phyloP scores from a whole-genome alignment of 2,888 invertebrate genomes.

The Lepas anatifera region DNA sequence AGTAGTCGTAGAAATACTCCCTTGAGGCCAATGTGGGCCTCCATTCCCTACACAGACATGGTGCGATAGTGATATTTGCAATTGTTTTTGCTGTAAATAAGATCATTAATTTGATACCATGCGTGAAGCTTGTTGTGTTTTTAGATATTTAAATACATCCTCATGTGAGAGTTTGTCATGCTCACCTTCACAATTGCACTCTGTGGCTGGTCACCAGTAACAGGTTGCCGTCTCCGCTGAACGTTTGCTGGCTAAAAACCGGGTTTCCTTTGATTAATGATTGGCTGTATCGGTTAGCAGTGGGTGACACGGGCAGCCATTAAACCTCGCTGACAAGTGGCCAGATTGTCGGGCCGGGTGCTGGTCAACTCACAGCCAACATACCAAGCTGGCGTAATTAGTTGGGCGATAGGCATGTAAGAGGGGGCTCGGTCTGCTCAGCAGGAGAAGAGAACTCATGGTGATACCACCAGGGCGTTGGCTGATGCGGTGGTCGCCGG shows the following conservation, averaged over 20 bases:
- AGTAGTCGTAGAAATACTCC: conserved; percentile 6
- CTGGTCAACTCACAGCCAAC: neutral
- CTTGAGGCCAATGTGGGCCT: neutral
- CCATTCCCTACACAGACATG: neutral
- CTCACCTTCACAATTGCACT: too few species aligned
- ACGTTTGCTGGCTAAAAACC: neutral
- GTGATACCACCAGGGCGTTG: too few species aligned
- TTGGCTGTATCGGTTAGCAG: neutral
- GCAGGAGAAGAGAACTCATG: too few species aligned
- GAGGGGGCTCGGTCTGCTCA: too few species aligned
- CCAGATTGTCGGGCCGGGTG: neutral
- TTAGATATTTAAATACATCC: conserved; percentile 11
- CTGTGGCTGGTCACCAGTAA: too few species aligned
- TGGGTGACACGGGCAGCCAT: neutral
- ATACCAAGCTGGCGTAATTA: neutral
- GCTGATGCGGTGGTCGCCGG: too few species aligned
- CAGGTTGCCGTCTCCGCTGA: too few species aligned
- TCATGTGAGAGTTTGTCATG: neutral
- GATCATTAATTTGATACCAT: neutral
- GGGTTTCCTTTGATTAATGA: neutral
- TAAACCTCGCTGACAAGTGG: neutral
- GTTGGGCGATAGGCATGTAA: neutral
- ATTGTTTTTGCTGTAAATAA: neutral
- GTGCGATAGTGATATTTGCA: neutral
- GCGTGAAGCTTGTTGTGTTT: neutral